A percentile compares a stretch with the other conserved stretches of the same genome.
Evolutionary conservation across 2,888 invertebrate species (phyloP).

Genomic region (Rotaria magnacalcarata): DNA sequence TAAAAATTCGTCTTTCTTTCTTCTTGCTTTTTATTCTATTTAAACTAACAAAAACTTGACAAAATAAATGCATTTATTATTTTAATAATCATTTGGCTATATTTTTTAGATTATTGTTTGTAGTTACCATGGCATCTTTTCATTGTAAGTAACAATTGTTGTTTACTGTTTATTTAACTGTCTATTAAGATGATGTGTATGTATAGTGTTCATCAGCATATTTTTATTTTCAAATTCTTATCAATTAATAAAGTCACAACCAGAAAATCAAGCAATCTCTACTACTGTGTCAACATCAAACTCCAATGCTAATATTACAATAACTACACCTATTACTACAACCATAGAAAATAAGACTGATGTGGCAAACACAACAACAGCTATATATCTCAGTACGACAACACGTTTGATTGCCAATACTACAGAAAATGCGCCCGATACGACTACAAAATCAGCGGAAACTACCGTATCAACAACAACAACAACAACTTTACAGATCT

Average conservation of each 20-base stretch:
- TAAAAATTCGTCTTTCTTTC: too few relatives aligned
- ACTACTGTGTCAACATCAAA: background rate
- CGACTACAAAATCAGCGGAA: background rate
- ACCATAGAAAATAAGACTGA: background rate
- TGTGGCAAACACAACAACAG: background rate
- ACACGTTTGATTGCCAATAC: background rate
- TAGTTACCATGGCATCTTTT: background rate
- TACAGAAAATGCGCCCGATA: background rate
- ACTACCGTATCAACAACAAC: too few relatives aligned
- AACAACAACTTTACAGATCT: background rate
- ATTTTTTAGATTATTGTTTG: too few relatives aligned
- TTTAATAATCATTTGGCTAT: background rate
- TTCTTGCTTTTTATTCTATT: background rate
- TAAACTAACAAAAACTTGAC: too few relatives aligned
- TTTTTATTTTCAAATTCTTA: background rate
- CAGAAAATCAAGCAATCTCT: background rate
- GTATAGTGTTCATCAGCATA: background rate
- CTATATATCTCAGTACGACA: background rate
- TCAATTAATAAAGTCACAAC: background rate
- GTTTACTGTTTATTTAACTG: background rate
- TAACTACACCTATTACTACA: background rate
- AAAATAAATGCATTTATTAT: too few relatives aligned
- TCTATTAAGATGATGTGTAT: background rate
- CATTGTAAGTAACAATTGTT: background rate
- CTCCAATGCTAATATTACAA: background rate